Evolutionary conservation across 2,113 vertebrate species (phyloP).

Genomic region (Podocnemis expansa): DNA sequence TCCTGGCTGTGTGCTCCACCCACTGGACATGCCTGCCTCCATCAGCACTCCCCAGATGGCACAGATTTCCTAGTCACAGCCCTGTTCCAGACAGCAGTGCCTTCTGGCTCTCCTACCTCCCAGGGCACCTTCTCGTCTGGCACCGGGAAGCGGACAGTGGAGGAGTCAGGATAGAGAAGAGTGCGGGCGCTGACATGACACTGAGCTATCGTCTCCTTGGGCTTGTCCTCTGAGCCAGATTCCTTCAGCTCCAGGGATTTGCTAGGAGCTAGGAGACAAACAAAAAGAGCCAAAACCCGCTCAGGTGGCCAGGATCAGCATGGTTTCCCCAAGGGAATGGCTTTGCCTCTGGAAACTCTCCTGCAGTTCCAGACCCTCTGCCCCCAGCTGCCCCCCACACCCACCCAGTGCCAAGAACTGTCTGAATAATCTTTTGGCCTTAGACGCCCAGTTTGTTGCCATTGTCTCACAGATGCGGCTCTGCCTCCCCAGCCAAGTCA

Average conservation of each 20-base stretch:
- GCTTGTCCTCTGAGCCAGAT: not conserved
- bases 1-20: accelerated
- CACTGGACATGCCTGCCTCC: not conserved
- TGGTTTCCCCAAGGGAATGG: too few relatives aligned
- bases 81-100: accelerated
- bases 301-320: too few relatives aligned
- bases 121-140: slow-evolving; percentile 95
- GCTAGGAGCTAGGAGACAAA: slow-evolving; percentile 51
- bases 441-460: not conserved
- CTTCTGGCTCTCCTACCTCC: slow-evolving; percentile 81
- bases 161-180: slow-evolving; percentile 82
- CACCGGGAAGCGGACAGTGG: slow-evolving; percentile 86
- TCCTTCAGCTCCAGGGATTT: slow-evolving; percentile 33
- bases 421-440: not conserved
- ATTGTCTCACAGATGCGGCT: not conserved
- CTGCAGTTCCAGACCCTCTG: too few relatives aligned
- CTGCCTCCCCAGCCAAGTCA: not conserved
- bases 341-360: too few relatives aligned
- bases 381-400: too few relatives aligned
- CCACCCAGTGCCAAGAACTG: not conserved
- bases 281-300: not conserved
- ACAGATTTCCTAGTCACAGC: too few relatives aligned
- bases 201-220: not conserved
- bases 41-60: not conserved
- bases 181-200: slow-evolving; percentile 84